A percentile compares a stretch with the other conserved stretches of the same genome.
Evolutionary conservation across 2,888 invertebrate genomes (phyloP).

Genomic region (Rugalucina vietnamica): DNA sequence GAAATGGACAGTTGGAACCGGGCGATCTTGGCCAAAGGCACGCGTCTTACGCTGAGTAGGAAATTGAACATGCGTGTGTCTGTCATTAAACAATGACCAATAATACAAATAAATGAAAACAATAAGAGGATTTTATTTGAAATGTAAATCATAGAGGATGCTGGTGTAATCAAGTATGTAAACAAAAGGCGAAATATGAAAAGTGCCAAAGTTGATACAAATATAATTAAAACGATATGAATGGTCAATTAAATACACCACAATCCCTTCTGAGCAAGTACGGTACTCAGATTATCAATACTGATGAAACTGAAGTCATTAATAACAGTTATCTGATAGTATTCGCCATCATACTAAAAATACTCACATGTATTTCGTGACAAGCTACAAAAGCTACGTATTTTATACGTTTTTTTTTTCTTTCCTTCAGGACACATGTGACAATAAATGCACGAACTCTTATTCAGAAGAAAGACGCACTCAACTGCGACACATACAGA

Average conservation of each 20-base stretch:
- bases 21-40: neutral
- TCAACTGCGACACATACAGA: too few species aligned
- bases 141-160: neutral
- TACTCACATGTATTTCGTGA: too few species aligned
- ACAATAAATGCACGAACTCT: too few species aligned
- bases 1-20: neutral
- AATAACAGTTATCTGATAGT: too few species aligned
- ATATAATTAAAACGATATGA: neutral
- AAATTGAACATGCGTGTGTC: neutral
- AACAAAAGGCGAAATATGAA: conserved; percentile 37
- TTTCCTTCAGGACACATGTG: too few species aligned
- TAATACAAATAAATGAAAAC: neutral
- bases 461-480: too few species aligned
- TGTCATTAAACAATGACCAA: neutral
- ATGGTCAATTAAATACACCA: conserved; percentile 1
- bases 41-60: neutral
- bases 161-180: conserved; percentile 20
- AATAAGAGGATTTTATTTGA: neutral
- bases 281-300: too few species aligned
- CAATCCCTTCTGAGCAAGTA: too few species aligned
- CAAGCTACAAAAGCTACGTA: too few species aligned
- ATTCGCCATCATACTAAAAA: too few species aligned
- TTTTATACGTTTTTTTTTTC: too few species aligned
- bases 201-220: conserved; percentile 5
- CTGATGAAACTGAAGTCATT: too few species aligned